Conservation (phyloP, 2,888 invertebrate species). For the Scaptomyza flava region DNA sequence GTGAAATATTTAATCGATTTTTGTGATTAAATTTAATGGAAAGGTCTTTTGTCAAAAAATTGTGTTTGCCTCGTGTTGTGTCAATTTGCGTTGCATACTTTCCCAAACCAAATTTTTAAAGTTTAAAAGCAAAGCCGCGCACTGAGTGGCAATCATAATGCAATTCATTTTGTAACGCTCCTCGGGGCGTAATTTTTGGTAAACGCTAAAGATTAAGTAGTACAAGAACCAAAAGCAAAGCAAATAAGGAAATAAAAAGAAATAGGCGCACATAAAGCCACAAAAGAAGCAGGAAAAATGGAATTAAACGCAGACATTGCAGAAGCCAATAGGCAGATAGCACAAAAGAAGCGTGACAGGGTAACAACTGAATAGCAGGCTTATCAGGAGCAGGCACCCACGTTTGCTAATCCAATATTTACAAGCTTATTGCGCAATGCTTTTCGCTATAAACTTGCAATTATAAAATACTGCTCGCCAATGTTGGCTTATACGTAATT, state of each 20-base stretch:
- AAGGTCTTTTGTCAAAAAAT: too few relatives aligned
- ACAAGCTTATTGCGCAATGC: constrained; percentile 48
- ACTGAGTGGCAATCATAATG: constrained; percentile 65
- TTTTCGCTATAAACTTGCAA: constrained; percentile 66
- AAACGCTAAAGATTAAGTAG: constrained; percentile 74
- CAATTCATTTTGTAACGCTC: constrained; percentile 70
- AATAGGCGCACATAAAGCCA: constrained; percentile 67
- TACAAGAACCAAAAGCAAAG: constrained; percentile 68
- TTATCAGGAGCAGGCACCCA: constrained; percentile 8
- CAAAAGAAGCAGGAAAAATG: constrained; percentile 57
- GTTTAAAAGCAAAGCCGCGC: constrained; percentile 12
- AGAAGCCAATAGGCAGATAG: constrained; percentile 26
- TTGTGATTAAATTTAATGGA: background rate
- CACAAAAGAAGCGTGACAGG: constrained; percentile 1
- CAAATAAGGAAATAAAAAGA: constrained; percentile 71
- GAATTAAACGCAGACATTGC: constrained; percentile 51
- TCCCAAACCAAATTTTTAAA: constrained; percentile 16
- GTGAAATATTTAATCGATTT: background rate
- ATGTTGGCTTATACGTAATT: constrained; percentile 49
- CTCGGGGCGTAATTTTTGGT: constrained; percentile 75
- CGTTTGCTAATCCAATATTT: constrained; percentile 36
- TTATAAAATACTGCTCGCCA: constrained; percentile 52
- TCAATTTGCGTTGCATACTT: constrained; percentile 21
- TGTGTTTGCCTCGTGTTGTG: background rate
- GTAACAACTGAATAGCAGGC: background rate